These are phyloP conservation scores for Sarcophaga carnaria DNA, from an alignment of 2,888 invertebrate genomes.

Conservation along the genomic window DNA sequence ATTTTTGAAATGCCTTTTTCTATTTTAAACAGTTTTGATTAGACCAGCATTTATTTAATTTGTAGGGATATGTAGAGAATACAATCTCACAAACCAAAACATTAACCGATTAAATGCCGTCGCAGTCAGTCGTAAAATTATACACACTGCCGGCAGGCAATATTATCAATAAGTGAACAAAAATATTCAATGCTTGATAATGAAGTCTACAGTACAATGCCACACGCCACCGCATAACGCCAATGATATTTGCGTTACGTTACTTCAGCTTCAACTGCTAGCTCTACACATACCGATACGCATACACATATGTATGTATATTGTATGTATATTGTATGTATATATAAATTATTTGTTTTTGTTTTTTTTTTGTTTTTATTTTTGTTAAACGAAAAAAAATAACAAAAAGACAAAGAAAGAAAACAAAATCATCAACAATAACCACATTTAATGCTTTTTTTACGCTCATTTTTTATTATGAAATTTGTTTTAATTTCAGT, in stretches of 20 bases:
- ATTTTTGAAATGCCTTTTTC: too few species aligned
- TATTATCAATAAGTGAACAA: slow-evolving; percentile 17
- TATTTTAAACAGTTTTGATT: too few species aligned
- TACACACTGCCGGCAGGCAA: not conserved
- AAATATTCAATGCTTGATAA: slow-evolving; percentile 18
- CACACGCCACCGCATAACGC: slow-evolving; percentile 80
- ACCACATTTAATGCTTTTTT: slow-evolving; percentile 50
- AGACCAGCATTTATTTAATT: not conserved
- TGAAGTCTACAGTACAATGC: slow-evolving; percentile 75
- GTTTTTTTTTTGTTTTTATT: slow-evolving; percentile 37
- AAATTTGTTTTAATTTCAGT: slow-evolving; percentile 72
- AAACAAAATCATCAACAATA: slow-evolving; percentile 41
- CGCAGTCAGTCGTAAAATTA: slow-evolving; percentile 2
- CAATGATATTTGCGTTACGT: slow-evolving; percentile 73
- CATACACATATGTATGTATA: too few species aligned
- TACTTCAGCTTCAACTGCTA: slow-evolving; percentile 74
- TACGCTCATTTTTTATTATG: slow-evolving; percentile 57
- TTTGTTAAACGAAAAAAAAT: slow-evolving; percentile 1
- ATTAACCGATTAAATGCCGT: slow-evolving; percentile 39
- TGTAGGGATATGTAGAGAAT: not conserved
- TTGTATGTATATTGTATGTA: slow-evolving; percentile 77
- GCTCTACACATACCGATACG: slow-evolving; percentile 65
- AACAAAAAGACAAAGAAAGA: too few species aligned
- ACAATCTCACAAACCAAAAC: not conserved
- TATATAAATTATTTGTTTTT: slow-evolving; percentile 39